Base-by-base conservation (phyloP, 2,113 vertebrate genomes). In the Phaethon lepturus region DNA sequence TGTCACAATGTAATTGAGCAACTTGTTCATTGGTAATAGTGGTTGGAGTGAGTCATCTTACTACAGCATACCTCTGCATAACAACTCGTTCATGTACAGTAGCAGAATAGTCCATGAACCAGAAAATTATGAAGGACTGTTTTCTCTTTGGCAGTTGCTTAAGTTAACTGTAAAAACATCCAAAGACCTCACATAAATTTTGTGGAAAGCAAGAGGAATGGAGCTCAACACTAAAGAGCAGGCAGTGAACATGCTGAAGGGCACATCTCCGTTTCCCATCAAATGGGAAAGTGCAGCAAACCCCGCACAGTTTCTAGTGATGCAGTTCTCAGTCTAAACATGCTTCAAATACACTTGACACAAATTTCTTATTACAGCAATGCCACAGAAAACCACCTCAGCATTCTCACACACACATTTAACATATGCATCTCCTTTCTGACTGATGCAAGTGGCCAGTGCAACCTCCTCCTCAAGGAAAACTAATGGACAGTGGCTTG, bases 1-100 rank as follows among this genome's bases (percentile, higher is more conserved):
- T 72, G 53, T 89, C 63, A 87, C 63, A 68, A 95, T 11, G 62
- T 64, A 95, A 89, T 19, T 42, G 87, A 95, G 71, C 55, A 85
- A 55, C 52, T 82, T 88, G 73, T 90, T 95, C 67, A 69, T 38
- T 58, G 56, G 74, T 66, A 88, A 76, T 14, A 58, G 81, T 38
- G 47, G 5, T 40, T 82, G 62, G 84, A 89, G 80, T 64, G 92
- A 95, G 74, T 58, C 74, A 85, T 6, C 33, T n/a, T 19, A 45
- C 60, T n/a, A 31, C 29, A 74, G 64, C 15, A n/a, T 38, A 29
- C 47, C 56, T 77, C 73, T 91, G 74, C 52, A 25, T 6, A 66
- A 79, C 80, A 82, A 17, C 77, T 75, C 26, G 11, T 59, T 72
- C 5, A 1, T 78, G 35, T 40, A 19, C 26, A 52, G 52, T 4